Conservation (phyloP, 2,797 vertebrate genomes). For the Antennarius maculatus region DNA sequence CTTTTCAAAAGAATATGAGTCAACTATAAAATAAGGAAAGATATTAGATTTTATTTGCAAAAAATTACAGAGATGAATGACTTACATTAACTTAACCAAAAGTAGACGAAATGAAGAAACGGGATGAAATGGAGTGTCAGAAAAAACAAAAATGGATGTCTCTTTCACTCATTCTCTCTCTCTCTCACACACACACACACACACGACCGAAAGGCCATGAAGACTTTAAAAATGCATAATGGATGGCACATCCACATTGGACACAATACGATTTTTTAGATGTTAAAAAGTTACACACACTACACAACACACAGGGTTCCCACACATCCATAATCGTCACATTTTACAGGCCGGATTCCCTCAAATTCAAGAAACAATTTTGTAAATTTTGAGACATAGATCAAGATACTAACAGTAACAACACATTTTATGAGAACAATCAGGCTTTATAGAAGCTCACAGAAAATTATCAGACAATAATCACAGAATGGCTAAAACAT, state of each 20-base stretch:
- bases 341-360: background rate
- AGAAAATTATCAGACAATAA: too few relatives aligned
- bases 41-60: conserved; percentile 77
- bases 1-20: conserved; percentile 4
- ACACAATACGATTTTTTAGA: conserved; percentile 20
- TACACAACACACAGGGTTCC: conserved; percentile 5
- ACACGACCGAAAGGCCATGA: conserved; percentile 32
- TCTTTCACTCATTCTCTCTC: background rate
- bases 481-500: too few relatives aligned
- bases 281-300: conserved; percentile 35
- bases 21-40: conserved; percentile 37
- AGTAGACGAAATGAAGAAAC: conserved; percentile 50
- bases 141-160: conserved; percentile 26
- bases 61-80: conserved; percentile 54
- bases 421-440: background rate
- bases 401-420: background rate
- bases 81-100: conserved; percentile 77
- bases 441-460: background rate
- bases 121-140: conserved; percentile 47
- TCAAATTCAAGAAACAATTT: background rate
- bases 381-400: background rate
- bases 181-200: background rate
- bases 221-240: conserved; percentile 1
- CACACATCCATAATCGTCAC: background rate
- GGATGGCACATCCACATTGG: conserved; percentile 20